phyloP scores from a whole-genome alignment of 1,140 invertebrate genomes.

The Trichoplusia ni region DNA sequence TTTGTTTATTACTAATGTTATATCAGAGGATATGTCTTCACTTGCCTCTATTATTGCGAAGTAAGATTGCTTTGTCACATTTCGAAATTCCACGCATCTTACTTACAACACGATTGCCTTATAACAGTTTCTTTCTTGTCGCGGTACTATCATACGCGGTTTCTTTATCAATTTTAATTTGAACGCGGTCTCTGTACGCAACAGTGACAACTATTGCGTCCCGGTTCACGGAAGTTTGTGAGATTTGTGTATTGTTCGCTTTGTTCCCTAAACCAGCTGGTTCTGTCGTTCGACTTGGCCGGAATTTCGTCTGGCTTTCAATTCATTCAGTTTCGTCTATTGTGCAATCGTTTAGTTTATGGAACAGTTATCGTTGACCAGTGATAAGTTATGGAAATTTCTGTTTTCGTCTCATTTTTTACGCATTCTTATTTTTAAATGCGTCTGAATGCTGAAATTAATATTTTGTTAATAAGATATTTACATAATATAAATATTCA shows the following conservation, averaged over 20 bases:
- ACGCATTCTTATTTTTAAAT: too few species aligned
- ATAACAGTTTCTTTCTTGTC: not conserved
- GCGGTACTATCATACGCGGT: not conserved
- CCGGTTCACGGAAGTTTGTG: conserved; percentile 37
- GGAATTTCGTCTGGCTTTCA: not conserved
- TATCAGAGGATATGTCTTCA: conserved; percentile 14
- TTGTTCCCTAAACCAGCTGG: conserved; percentile 40
- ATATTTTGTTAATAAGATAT: too few species aligned
- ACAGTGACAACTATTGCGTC: conserved; percentile 30
- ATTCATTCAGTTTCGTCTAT: not conserved
- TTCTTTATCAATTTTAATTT: conserved; percentile 3
- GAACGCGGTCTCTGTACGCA: not conserved
- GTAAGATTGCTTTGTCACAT: conserved; percentile 16
- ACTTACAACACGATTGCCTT: conserved; percentile 5
- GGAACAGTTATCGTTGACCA: too few species aligned
- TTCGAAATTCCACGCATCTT: conserved; percentile 14
- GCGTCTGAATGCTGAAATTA: too few species aligned
- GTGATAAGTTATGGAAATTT: too few species aligned
- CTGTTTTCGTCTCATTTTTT: too few species aligned
- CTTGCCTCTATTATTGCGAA: conserved; percentile 1
- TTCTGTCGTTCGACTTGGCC: conserved; percentile 32
- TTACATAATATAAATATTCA: too few species aligned
- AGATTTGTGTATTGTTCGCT: conserved; percentile 48
- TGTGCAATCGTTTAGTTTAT: too few species aligned
- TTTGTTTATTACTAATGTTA: conserved; percentile 41